A percentile compares a stretch with the other conserved stretches of the same genome.
phyloP scores from a whole-genome alignment of 2,113 vertebrate species.

The Archilochus colubris region DNA sequence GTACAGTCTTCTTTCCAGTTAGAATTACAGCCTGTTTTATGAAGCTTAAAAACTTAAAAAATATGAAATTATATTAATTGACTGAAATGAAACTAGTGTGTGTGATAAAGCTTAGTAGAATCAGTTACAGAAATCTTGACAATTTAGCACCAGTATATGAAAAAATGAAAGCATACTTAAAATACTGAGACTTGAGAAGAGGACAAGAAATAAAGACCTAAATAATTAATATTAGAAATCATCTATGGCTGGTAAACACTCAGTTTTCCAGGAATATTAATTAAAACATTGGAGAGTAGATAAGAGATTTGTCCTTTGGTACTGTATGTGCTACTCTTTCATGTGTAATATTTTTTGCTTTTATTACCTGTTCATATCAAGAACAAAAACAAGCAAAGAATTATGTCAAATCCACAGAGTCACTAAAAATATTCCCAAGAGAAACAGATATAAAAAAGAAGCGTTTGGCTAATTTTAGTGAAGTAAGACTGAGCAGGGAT shows the following conservation, averaged over 20 bases:
- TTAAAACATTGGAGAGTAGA: neutral
- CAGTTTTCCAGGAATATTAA: neutral
- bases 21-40: conserved; percentile 15
- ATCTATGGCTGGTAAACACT: neutral
- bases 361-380: neutral
- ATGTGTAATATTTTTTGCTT: neutral
- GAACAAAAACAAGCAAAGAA: neutral
- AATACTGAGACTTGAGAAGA: neutral
- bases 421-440: neutral
- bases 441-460: neutral
- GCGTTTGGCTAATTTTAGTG: neutral
- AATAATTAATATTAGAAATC: neutral
- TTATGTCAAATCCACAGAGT: neutral
- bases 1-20: neutral
- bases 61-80: neutral
- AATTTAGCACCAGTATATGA: accelerated
- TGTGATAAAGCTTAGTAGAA: neutral
- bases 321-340: neutral
- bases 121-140: neutral
- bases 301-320: neutral
- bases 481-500: neutral
- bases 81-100: conserved; percentile 31
- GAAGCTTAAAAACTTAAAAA: neutral
- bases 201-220: neutral
- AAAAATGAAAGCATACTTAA: neutral